phyloP scores from a whole-genome alignment of 2,888 invertebrate species.

The Galeruca laticollis region DNA sequence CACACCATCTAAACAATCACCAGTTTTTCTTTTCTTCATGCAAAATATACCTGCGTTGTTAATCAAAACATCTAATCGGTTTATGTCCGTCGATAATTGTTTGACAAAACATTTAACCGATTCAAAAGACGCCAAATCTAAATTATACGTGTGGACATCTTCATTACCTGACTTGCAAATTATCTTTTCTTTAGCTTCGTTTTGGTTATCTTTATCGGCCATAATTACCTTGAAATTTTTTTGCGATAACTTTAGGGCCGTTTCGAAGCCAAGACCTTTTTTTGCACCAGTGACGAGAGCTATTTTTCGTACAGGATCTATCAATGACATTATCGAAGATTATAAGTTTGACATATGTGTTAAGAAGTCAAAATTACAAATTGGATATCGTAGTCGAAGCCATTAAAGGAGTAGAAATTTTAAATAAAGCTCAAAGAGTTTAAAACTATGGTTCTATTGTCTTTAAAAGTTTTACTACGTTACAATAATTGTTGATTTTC shows the following conservation, averaged over 20 bases:
- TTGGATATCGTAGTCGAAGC: neutral
- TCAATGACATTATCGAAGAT: conserved; percentile 15
- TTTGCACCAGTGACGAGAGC: conserved; percentile 45
- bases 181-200: conserved; percentile 53
- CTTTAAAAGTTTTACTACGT: too few relatives aligned
- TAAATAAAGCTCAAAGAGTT: too few relatives aligned
- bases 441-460: too few relatives aligned
- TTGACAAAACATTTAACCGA: conserved; percentile 72
- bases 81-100: conserved; percentile 67
- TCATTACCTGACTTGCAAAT: conserved; percentile 53
- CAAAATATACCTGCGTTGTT: conserved; percentile 74
- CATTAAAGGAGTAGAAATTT: neutral
- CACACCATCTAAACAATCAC: conserved; percentile 73
- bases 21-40: conserved; percentile 66
- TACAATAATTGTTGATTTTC: too few relatives aligned
- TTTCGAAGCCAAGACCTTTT: conserved; percentile 63
- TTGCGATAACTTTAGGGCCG: conserved; percentile 62
- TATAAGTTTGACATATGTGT: neutral
- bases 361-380: neutral
- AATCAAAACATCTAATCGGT: conserved; percentile 71
- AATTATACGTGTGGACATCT: conserved; percentile 60
- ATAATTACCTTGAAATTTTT: conserved; percentile 68
- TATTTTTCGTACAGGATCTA: conserved; percentile 29
- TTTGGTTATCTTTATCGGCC: conserved; percentile 62
- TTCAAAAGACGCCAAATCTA: conserved; percentile 64